These are phyloP conservation scores for Gibbula magus DNA, from an alignment of 2,888 invertebrate species.

Conservation along the genomic window DNA sequence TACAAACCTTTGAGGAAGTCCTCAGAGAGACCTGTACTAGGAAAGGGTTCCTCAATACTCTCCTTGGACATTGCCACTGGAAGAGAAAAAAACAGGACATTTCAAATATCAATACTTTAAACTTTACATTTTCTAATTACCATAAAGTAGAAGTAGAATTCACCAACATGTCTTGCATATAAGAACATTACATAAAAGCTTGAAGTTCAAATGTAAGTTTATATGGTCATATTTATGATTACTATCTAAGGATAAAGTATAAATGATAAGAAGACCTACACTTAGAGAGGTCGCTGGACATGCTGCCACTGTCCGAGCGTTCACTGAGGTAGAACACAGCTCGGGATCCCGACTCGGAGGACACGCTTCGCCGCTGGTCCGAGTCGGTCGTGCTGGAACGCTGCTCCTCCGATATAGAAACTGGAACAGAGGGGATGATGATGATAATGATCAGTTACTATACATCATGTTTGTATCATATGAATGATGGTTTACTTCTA, in stretches of 20 bases:
- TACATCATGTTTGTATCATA: too few species aligned
- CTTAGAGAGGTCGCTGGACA: slow-evolving; percentile 19
- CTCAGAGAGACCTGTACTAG: slow-evolving; percentile 42
- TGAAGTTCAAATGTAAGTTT: too few species aligned
- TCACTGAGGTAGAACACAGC: slow-evolving; percentile 32
- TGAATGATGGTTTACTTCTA: too few species aligned
- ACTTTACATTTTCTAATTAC: background rate
- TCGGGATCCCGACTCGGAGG: slow-evolving; percentile 37
- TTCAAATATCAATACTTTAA: too few species aligned
- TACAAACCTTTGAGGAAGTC: slow-evolving; percentile 48
- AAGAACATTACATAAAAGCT: too few species aligned
- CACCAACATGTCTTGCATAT: background rate
- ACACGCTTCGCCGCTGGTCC: slow-evolving; percentile 35
- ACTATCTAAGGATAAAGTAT: too few species aligned
- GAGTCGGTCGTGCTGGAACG: slow-evolving; percentile 31
- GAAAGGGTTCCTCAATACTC: slow-evolving; percentile 43
- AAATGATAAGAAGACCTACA: background rate
- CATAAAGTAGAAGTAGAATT: background rate
- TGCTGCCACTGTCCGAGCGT: slow-evolving; percentile 39
- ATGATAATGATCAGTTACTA: too few species aligned
- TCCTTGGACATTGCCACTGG: slow-evolving; percentile 35
- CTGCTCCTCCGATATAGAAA: slow-evolving; percentile 16
- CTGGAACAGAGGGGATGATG: background rate
- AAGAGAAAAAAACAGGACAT: too few species aligned
- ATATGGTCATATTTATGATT: too few species aligned